These are phyloP conservation scores for Ceratitis capitata DNA, from an alignment of 1,140 invertebrate species.

Conservation along the genomic window DNA sequence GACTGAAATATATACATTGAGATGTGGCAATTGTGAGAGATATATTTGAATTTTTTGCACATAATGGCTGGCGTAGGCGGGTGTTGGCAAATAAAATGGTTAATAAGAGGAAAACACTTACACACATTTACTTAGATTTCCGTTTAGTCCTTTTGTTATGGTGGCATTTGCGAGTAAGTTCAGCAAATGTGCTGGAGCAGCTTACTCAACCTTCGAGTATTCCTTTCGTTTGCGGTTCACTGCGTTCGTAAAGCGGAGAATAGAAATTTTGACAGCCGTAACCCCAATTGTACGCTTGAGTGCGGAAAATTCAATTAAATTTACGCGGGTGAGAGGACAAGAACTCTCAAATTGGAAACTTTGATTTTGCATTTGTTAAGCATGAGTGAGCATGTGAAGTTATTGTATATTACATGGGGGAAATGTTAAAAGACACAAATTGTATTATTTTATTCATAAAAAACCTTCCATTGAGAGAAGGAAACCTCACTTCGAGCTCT, in stretches of 20 bases:
- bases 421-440: background rate
- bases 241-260: background rate
- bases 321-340: background rate
- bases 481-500: too few relatives aligned
- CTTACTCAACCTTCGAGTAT: too few relatives aligned
- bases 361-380: background rate
- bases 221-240: background rate
- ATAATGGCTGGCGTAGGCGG: background rate
- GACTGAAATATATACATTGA: too few relatives aligned
- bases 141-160: too few relatives aligned
- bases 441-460: background rate
- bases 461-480: too few relatives aligned
- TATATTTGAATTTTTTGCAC: background rate
- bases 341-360: background rate
- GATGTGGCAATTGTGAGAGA: background rate
- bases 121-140: background rate
- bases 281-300: background rate
- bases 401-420: background rate
- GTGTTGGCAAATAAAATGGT: background rate
- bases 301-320: slow-evolving; percentile 22
- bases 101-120: background rate
- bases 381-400: background rate
- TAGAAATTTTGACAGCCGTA: slow-evolving; percentile 1
- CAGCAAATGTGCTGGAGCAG: too few relatives aligned
- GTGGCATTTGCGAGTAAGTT: too few relatives aligned